Evolutionary conservation across 2,888 invertebrate species (phyloP).

Genomic region (Leuctra nigra): DNA sequence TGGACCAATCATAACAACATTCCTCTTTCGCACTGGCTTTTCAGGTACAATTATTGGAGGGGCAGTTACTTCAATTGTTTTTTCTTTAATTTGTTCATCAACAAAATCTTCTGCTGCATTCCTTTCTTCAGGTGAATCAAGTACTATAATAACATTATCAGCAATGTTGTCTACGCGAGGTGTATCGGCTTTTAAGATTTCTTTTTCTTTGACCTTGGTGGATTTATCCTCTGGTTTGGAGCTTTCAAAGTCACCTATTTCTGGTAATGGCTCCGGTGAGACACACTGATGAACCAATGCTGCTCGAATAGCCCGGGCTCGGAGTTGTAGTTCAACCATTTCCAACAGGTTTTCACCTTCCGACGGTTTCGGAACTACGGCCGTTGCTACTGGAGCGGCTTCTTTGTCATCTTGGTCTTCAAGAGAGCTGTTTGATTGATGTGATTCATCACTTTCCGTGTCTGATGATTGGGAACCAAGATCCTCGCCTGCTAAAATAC

Average conservation of each 20-base stretch:
- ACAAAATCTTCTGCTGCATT: too few relatives aligned
- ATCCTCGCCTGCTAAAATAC: conserved; percentile 15
- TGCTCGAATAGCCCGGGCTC: not conserved
- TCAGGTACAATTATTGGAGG: too few relatives aligned
- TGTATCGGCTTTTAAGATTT: too few relatives aligned
- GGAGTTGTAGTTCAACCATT: not conserved
- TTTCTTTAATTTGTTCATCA: too few relatives aligned
- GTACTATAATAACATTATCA: too few relatives aligned
- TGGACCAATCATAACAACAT: not conserved
- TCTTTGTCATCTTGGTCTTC: not conserved
- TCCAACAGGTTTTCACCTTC: not conserved
- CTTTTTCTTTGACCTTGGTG: too few relatives aligned
- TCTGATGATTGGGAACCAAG: not conserved
- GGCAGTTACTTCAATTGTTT: too few relatives aligned
- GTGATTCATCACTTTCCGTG: not conserved
- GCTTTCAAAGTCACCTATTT: too few relatives aligned
- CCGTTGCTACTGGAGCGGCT: not conserved
- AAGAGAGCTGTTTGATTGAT: not conserved
- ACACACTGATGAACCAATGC: not conserved
- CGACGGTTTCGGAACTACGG: not conserved
- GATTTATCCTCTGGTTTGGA: too few relatives aligned
- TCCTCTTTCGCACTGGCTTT: too few relatives aligned
- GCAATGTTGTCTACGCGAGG: too few relatives aligned
- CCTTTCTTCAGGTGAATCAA: too few relatives aligned
- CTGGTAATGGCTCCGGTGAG: not conserved